phyloP scores from a whole-genome alignment of 2,113 vertebrate species.

The Mustelus asterias region DNA sequence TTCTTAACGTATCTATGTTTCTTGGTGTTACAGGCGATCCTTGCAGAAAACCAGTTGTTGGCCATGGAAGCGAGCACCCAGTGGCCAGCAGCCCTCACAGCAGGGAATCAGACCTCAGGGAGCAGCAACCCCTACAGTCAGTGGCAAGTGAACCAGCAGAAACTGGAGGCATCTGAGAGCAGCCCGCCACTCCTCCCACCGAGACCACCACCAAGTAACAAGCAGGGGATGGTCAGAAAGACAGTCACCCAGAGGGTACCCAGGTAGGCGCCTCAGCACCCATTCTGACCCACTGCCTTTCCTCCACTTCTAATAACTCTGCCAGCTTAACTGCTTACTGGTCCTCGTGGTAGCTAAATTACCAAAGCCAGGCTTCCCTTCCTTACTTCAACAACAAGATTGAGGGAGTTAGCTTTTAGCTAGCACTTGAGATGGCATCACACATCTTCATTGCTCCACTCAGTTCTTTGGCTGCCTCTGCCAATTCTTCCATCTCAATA shows the following conservation, averaged over 20 bases:
- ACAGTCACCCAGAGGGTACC: constrained; percentile 61
- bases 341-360: neutral
- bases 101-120: constrained; percentile 51
- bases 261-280: constrained; percentile 66
- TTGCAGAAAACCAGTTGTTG: constrained; percentile 55
- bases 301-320: neutral
- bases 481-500: neutral
- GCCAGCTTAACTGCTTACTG: neutral
- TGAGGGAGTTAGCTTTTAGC: no score
- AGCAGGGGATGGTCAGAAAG: constrained; percentile 63
- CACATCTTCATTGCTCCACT: neutral
- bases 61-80: constrained; percentile 47
- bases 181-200: constrained; percentile 58
- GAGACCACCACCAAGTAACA: constrained; percentile 64
- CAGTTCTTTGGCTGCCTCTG: neutral
- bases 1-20: neutral
- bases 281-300: constrained; percentile 29
- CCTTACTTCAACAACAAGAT: neutral
- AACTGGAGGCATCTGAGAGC: constrained; percentile 53
- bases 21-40: constrained; percentile 54
- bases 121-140: constrained; percentile 52
- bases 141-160: constrained; percentile 51
- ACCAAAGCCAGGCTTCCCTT: neutral
- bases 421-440: neutral
- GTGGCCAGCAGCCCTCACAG: constrained; percentile 48